Percentiles rank a stretch among this genome's conserved stretches.
phyloP scores from a whole-genome alignment of 2,888 invertebrate species.

The Argyresthia albistria region DNA sequence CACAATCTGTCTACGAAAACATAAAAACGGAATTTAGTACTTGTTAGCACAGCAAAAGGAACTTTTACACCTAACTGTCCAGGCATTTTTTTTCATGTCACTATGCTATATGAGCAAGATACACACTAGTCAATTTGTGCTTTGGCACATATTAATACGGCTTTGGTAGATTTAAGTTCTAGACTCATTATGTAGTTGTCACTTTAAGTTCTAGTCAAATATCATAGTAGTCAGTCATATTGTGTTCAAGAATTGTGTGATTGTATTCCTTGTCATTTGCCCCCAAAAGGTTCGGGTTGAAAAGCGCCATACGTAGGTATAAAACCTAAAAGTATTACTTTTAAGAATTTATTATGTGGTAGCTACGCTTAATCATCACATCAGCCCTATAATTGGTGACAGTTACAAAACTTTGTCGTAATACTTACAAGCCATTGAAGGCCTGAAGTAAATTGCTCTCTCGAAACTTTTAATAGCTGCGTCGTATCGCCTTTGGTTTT shows the following conservation, averaged over 20 bases:
- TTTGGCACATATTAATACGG: too few relatives aligned
- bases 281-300: neutral
- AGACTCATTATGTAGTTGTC: too few relatives aligned
- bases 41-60: too few relatives aligned
- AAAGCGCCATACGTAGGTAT: neutral
- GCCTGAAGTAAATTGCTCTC: slow-evolving; percentile 92
- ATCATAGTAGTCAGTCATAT: neutral
- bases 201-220: too few relatives aligned
- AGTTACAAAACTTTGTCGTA: slow-evolving; percentile 21
- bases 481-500: slow-evolving; percentile 88
- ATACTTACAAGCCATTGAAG: slow-evolving; percentile 93
- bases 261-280: neutral
- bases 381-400: slow-evolving; percentile 1
- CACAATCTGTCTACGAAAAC: too few relatives aligned
- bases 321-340: neutral
- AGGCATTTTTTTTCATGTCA: too few relatives aligned
- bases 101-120: too few relatives aligned
- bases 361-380: neutral
- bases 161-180: too few relatives aligned
- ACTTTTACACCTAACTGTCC: too few relatives aligned
- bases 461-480: slow-evolving; percentile 93
- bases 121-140: too few relatives aligned
- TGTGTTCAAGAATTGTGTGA: neutral
- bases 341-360: neutral
- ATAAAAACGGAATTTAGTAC: too few relatives aligned